Evolutionary conservation across 2,888 invertebrate genomes (phyloP).

Genomic region (Cephus spinipes): DNA sequence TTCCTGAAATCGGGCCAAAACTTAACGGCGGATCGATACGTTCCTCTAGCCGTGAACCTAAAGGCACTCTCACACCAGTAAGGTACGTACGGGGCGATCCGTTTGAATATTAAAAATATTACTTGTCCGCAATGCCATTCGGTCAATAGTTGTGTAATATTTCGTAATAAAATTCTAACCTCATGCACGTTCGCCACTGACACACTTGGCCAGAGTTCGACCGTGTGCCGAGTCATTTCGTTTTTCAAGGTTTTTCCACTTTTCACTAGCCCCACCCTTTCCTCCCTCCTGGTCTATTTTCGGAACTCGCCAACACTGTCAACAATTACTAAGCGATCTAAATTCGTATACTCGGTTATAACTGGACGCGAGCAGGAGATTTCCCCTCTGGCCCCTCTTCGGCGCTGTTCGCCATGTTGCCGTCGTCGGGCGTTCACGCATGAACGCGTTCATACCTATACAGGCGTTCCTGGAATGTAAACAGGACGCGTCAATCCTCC

Average conservation of each 20-base stretch:
- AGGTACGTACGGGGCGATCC: no score
- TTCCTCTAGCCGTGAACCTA: background rate
- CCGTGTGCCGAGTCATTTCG: background rate
- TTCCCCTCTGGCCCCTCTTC: background rate
- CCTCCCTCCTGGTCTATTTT: background rate
- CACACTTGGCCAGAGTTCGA: background rate
- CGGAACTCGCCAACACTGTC: background rate
- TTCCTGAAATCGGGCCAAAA: background rate
- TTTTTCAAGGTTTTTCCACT: background rate
- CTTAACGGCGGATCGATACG: background rate
- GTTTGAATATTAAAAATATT: background rate
- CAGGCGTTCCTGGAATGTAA: background rate
- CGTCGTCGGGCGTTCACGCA: background rate
- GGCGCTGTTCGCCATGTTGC: no score
- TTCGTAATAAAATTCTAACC: background rate
- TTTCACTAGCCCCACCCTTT: background rate
- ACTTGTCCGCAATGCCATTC: background rate
- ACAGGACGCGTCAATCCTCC: slow-evolving; percentile 39
- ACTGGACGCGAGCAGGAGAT: background rate
- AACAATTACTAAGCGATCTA: slow-evolving; percentile 7
- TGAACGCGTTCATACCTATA: background rate
- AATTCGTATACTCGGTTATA: background rate
- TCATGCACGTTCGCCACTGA: no score
- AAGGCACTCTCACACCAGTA: background rate
- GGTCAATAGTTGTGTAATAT: background rate